Conservation (phyloP, 1,140 invertebrate species). For the Mactra quadrangularis region DNA sequence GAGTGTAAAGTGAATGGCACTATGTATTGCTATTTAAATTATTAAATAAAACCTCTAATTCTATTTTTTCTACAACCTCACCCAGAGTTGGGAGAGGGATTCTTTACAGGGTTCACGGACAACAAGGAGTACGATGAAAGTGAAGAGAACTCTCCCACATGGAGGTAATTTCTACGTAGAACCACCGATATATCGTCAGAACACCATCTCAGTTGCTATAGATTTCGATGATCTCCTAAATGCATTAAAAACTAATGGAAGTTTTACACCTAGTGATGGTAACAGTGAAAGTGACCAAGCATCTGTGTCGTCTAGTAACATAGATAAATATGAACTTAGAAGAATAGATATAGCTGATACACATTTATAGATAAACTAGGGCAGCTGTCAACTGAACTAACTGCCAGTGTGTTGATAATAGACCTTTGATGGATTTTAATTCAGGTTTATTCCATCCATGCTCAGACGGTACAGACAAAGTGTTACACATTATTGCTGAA, state of each 20-base stretch:
- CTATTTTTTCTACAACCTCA: conserved; percentile 33
- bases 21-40: background rate
- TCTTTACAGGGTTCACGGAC: conserved; percentile 62
- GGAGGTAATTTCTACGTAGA: conserved; percentile 77
- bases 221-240: conserved; percentile 81
- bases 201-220: conserved; percentile 62
- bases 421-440: too few species aligned
- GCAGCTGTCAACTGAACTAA: too few species aligned
- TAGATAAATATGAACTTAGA: conserved; percentile 75
- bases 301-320: conserved; percentile 71
- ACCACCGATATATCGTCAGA: conserved; percentile 68
- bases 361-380: conserved; percentile 75
- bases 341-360: conserved; percentile 81
- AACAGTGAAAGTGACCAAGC: conserved; percentile 72
- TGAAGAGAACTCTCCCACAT: conserved; percentile 73
- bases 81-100: conserved; percentile 77
- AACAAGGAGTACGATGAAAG: conserved; percentile 72
- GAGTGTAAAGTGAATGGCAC: too few species aligned
- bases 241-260: conserved; percentile 76
- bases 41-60: background rate
- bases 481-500: too few species aligned
- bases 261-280: conserved; percentile 73
- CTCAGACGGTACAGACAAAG: too few species aligned
- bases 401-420: too few species aligned
- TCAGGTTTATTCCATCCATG: too few species aligned